These are phyloP conservation scores for Automeris io DNA, from an alignment of 2,888 invertebrate genomes.

Conservation along the genomic window DNA sequence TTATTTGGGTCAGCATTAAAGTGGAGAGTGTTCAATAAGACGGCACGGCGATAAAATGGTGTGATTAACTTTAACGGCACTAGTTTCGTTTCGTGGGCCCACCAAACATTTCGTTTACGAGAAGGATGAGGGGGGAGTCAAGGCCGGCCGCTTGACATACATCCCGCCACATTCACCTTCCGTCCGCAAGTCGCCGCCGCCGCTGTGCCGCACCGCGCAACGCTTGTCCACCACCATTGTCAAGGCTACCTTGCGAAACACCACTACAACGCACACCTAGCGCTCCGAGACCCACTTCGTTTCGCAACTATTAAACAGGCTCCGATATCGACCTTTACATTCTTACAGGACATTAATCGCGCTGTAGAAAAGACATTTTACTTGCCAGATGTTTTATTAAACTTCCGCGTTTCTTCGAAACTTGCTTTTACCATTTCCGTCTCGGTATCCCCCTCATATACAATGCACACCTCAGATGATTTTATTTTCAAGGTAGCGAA, in stretches of 20 bases:
- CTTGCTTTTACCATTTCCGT: background rate
- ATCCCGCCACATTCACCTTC: constrained; percentile 72
- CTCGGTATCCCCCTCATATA: background rate
- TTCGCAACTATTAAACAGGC: constrained; percentile 36
- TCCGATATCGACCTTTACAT: constrained; percentile 36
- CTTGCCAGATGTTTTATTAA: constrained; percentile 2
- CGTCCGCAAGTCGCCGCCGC: constrained; percentile 41
- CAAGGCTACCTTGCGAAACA: constrained; percentile 70
- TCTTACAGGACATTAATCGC: constrained; percentile 27
- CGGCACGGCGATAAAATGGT: constrained; percentile 7
- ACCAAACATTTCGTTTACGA: constrained; percentile 34
- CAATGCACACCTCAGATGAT: background rate
- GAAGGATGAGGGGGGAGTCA: constrained; percentile 61
- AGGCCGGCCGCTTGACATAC: constrained; percentile 65
- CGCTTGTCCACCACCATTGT: constrained; percentile 60
- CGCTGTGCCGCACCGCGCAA: no score
- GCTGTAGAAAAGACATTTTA: constrained; percentile 13
- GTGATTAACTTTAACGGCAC: constrained; percentile 7
- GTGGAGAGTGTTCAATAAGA: no score
- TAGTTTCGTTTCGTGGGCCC: constrained; percentile 19
- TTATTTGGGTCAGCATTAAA: no score
- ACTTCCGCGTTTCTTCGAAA: constrained; percentile 22
- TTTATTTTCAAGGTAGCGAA: background rate
- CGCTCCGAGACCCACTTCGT: constrained; percentile 45
- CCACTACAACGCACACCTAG: constrained; percentile 33